Evolutionary conservation across 1,140 invertebrate species (phyloP), one percentile per base, ranked within the genome.

Genomic region (Campoletis sonorensis): DNA sequence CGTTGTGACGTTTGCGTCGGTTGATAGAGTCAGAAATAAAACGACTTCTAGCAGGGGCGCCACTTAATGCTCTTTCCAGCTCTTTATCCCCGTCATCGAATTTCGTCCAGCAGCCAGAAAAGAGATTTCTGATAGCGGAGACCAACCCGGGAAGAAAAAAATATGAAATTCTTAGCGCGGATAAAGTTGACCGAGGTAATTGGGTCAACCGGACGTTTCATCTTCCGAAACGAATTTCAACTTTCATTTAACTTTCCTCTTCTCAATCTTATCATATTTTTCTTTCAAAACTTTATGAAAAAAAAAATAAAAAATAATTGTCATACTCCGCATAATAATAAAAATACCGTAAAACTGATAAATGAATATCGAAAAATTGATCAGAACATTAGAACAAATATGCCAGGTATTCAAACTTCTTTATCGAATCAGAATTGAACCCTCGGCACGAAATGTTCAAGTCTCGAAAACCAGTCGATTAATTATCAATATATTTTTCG

Each of bases 21-120:
- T 23, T 58, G 13, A 58, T 58, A 58, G 21, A 58, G 5, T 10
- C 1, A 58, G 54, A n/a, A 58, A 58, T 21, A n/a, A 54, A 54
- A 54, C 49, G 15, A 58, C 5, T 58, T 18, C 0, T 4, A 58
- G 21, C 1, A 5, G 54, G 3, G 4, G 21, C 4, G 21, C 15
- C 21, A 23, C 49, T n/a, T n/a, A n/a, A 54, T 15, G 13, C 13
- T 54, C 49, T 54, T 54, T 18, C 5, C 54, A 21, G 54, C 54
- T 21, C 54, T 58, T 58, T 58, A 58, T 58, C 54, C 54, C 54
- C 54, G n/a, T 58, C 16, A 21, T 58, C 54, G 54, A 58, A 23
- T 58, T 58, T 58, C 18, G 5, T 58, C 54, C 54, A 13, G 54
- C 21, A 2, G 54, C 18, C 13, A 18, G 18, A 13, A n/a, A 4